Percentiles rank a stretch among this genome's conserved stretches.
These are phyloP conservation scores for Cyprinodon variegatus DNA, from an alignment of 2,113 vertebrate species.

Conservation along the genomic window DNA sequence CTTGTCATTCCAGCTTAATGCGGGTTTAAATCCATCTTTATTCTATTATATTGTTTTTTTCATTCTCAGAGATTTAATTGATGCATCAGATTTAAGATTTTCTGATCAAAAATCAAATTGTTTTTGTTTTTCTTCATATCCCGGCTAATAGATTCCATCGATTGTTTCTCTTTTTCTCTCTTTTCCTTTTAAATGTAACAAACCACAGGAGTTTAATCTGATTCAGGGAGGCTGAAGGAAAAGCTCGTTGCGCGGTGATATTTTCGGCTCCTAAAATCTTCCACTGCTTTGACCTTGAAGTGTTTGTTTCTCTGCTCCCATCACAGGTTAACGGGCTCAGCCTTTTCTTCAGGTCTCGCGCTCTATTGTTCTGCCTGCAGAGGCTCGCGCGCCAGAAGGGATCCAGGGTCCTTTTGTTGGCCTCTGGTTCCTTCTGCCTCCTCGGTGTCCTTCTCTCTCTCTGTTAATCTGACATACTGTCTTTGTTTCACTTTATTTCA, in stretches of 20 bases:
- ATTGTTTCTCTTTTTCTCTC: no score
- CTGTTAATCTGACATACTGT: background rate
- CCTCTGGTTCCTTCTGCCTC: constrained; percentile 37
- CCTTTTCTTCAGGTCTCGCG: constrained; percentile 16
- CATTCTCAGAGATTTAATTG: no score
- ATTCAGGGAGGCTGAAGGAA: background rate
- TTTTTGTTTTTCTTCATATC: no score
- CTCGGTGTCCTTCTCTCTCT: background rate
- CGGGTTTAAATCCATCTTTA: no score
- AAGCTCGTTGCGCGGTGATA: background rate
- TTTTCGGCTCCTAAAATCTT: background rate
- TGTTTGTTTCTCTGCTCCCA: constrained; percentile 36
- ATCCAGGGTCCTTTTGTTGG: constrained; percentile 51
- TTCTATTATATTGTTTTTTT: no score
- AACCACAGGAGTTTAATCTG: no score
- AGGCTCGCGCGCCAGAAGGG: constrained; percentile 25
- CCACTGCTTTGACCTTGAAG: constrained; percentile 78
- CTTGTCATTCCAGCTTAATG: no score
- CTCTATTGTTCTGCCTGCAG: constrained; percentile 51
- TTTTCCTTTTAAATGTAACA: no score
- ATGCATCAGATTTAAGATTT: no score
- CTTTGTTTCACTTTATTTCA: background rate
- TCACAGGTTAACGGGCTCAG: constrained; percentile 10
- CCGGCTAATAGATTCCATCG: no score
- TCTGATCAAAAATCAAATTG: no score